Conservation (phyloP, 2,797 vertebrate genomes). For the Sphenodon punctatus region DNA sequence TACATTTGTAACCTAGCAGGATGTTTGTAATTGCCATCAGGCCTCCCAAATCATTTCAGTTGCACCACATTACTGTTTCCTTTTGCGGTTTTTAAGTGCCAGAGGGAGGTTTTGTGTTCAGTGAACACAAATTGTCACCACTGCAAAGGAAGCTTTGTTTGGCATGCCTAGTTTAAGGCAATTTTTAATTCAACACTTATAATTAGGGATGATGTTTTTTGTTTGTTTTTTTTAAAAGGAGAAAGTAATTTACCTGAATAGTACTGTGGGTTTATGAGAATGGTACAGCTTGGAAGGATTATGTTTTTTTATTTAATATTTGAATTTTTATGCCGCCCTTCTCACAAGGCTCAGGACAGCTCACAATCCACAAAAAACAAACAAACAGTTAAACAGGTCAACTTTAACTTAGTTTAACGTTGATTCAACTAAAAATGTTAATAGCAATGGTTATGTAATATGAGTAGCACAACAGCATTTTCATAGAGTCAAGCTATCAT, state of each 20-base stretch:
- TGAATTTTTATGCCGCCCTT: no score
- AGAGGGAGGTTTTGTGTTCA: not conserved
- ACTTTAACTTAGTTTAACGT: no score
- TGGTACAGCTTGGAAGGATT: not conserved
- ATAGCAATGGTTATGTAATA: not conserved
- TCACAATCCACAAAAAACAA: no score
- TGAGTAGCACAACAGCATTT: not conserved
- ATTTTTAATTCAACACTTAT: not conserved
- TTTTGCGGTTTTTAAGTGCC: conserved; percentile 4
- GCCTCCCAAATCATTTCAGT: conserved; percentile 13
- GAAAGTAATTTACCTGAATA: not conserved
- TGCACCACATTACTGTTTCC: conserved; percentile 9
- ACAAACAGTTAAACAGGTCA: no score
- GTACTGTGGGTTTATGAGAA: not conserved
- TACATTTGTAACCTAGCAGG: not conserved
- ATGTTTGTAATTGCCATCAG: conserved; percentile 11
- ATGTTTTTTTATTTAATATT: no score
- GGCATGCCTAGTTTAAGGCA: not conserved
- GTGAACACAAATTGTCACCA: not conserved
- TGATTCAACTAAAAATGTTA: not conserved
- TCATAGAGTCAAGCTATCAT: no score
- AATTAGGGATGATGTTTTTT: not conserved
- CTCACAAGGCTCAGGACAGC: no score
- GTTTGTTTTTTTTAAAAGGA: not conserved
- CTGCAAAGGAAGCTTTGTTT: not conserved